Evolutionary conservation across 2,797 vertebrate species (phyloP).

Genomic region (Spondyliosoma cantharus): DNA sequence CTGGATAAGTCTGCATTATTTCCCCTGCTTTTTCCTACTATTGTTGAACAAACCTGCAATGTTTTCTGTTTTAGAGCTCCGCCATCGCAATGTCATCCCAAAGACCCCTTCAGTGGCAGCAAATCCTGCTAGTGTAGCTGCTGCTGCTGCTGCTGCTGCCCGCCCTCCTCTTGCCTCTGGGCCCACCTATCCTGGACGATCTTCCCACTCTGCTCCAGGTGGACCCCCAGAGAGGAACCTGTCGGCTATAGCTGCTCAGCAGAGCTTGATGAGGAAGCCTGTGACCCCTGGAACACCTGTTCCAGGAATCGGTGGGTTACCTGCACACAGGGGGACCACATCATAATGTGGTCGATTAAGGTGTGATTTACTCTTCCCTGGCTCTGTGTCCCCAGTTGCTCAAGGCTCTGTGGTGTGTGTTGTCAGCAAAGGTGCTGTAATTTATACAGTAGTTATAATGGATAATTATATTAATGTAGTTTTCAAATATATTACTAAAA

Average conservation of each 20-base stretch:
- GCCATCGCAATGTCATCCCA: slow-evolving; percentile 88
- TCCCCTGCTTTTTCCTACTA: not conserved
- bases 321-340: slow-evolving; percentile 78
- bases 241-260: slow-evolving; percentile 85
- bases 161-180: slow-evolving; percentile 81
- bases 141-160: slow-evolving; percentile 72
- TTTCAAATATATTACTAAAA: slow-evolving; percentile 54
- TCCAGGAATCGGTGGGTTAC: slow-evolving; percentile 94
- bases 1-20: not conserved
- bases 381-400: slow-evolving; percentile 75
- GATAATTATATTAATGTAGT: slow-evolving; percentile 62
- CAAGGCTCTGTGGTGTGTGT: slow-evolving; percentile 67
- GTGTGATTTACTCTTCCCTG: slow-evolving; percentile 83
- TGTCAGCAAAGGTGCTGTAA: slow-evolving; percentile 65
- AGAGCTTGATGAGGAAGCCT: slow-evolving; percentile 90
- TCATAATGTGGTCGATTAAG: slow-evolving; percentile 85
- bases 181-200: slow-evolving; percentile 81
- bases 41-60: slow-evolving; percentile 36
- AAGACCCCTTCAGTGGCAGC: slow-evolving; percentile 83
- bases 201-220: slow-evolving; percentile 88
- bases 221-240: slow-evolving; percentile 90
- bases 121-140: slow-evolving; percentile 72
- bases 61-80: slow-evolving; percentile 87
- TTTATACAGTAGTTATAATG: slow-evolving; percentile 56
- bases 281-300: slow-evolving; percentile 91